A percentile compares a stretch with the other conserved stretches of the same genome.
These are phyloP conservation scores for Pelobates fuscus DNA, from an alignment of 2,113 vertebrate genomes.

Conservation along the genomic window DNA sequence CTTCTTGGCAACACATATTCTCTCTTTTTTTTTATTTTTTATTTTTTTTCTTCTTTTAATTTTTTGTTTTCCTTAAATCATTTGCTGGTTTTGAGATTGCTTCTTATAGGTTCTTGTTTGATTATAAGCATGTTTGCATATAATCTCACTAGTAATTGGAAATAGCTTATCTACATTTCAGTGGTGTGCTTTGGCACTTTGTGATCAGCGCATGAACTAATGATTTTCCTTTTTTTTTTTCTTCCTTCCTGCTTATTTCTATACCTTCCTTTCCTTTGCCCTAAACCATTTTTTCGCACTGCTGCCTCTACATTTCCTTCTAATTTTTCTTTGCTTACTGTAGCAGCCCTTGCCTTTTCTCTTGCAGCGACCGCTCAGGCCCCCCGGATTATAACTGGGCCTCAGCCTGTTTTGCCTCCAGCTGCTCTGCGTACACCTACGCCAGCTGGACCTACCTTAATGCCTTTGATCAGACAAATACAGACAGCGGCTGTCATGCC, in stretches of 20 bases:
- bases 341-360: constrained; percentile 94
- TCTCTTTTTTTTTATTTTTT: constrained; percentile 55
- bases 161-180: constrained; percentile 72
- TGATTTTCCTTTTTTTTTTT: constrained; percentile 74
- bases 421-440: constrained; percentile 84
- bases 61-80: constrained; percentile 61
- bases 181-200: constrained; percentile 75
- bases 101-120: constrained; percentile 53
- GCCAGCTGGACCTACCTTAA: constrained; percentile 89
- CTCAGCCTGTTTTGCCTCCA: constrained; percentile 86
- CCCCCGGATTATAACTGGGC: constrained; percentile 93
- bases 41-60: too few species aligned
- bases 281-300: constrained; percentile 68
- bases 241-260: constrained; percentile 71
- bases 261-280: constrained; percentile 62
- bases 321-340: constrained; percentile 79
- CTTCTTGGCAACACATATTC: constrained; percentile 36
- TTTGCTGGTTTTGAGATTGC: constrained; percentile 63
- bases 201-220: constrained; percentile 81
- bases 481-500: constrained; percentile 91
- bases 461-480: constrained; percentile 99
- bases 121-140: constrained; percentile 70
- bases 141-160: constrained; percentile 72
- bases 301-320: constrained; percentile 72
- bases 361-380: constrained; percentile 92